A percentile compares a stretch with the other conserved stretches of the same genome.
phyloP scores from a whole-genome alignment of 2,113 vertebrate genomes.

The Menidia beryllina region DNA sequence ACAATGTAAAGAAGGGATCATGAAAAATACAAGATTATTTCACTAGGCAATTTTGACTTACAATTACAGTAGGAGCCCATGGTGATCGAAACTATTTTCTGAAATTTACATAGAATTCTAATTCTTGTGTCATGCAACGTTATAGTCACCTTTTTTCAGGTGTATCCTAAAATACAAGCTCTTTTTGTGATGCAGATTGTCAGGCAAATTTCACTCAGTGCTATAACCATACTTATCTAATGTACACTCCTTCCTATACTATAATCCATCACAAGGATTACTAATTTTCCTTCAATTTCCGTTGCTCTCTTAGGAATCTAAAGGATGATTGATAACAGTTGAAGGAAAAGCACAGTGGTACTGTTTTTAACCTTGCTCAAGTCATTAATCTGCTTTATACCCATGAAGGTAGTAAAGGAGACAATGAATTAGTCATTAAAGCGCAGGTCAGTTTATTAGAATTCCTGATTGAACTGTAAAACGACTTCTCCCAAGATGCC shows the following conservation, averaged over 20 bases:
- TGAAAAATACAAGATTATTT: conserved; percentile 27
- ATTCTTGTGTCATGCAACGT: conserved; percentile 51
- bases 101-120: conserved; percentile 34
- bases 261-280: conserved; percentile 81
- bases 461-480: conserved; percentile 85
- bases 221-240: conserved; percentile 58
- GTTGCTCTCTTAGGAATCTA: conserved; percentile 78
- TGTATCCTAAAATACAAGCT: conserved; percentile 41
- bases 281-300: conserved; percentile 84
- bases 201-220: conserved; percentile 49
- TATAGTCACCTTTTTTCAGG: conserved; percentile 28
- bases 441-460: conserved; percentile 85
- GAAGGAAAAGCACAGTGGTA: conserved; percentile 81
- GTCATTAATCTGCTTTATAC: conserved; percentile 86
- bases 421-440: conserved; percentile 86
- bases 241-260: conserved; percentile 63
- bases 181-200: conserved; percentile 46
- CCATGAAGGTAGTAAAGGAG: conserved; percentile 84
- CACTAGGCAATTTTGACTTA: conserved; percentile 38
- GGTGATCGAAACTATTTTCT: conserved; percentile 28
- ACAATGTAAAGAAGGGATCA: conserved; percentile 11
- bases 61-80: conserved; percentile 29
- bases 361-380: conserved; percentile 86
- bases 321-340: conserved; percentile 83
- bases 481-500: conserved; percentile 74